These are phyloP conservation scores for Anthrax anthrax DNA, from an alignment of 2,888 invertebrate species.

Conservation along the genomic window DNA sequence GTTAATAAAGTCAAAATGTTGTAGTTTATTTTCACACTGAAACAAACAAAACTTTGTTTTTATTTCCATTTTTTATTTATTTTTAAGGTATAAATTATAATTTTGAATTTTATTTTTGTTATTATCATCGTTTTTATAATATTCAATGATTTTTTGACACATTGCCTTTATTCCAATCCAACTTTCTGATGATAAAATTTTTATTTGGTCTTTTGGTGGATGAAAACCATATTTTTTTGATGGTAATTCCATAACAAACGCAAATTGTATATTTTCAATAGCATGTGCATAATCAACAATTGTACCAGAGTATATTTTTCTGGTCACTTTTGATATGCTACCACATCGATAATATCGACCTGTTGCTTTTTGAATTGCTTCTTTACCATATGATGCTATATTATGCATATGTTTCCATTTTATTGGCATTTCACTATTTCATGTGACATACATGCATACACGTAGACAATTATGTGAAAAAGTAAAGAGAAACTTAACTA, in stretches of 20 bases:
- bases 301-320: conserved; percentile 26
- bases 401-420: conserved; percentile 22
- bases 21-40: too few species aligned
- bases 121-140: too few species aligned
- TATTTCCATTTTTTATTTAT: too few species aligned
- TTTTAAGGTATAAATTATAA: too few species aligned
- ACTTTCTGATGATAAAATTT: conserved; percentile 27
- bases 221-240: conserved; percentile 28
- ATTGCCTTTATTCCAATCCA: conserved; percentile 34
- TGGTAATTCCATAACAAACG: conserved; percentile 31
- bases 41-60: too few species aligned
- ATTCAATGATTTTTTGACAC: conserved; percentile 25
- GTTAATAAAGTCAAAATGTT: too few species aligned
- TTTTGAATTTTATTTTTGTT: too few species aligned
- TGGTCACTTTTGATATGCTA: conserved; percentile 26
- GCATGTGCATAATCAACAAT: conserved; percentile 33
- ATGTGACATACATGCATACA: neutral
- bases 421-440: conserved; percentile 22
- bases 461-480: neutral
- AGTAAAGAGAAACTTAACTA: neutral
- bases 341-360: conserved; percentile 29
- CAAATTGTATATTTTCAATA: conserved; percentile 24
- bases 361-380: conserved; percentile 26
- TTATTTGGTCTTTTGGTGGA: conserved; percentile 25
- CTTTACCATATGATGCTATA: conserved; percentile 26